Base-by-base conservation (phyloP, 2,797 vertebrate species). In the Lophura swinhoii region DNA sequence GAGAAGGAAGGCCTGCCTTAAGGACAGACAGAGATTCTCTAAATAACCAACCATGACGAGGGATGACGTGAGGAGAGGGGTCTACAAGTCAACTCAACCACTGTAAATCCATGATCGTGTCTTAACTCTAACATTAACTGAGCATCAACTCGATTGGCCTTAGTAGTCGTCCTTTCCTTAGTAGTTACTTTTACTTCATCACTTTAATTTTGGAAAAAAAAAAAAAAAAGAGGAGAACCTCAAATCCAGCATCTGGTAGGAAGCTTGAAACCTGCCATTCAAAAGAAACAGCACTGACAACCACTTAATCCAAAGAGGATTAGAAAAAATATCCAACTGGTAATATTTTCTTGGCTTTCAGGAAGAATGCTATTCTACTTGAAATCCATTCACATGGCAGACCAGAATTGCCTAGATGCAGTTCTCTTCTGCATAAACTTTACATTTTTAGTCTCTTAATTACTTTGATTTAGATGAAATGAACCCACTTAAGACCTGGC, bases 381-480 rank as follows among this genome's bases (percentile, higher is more conserved):
- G 56, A 92, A 92, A 91, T 59, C 79, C 70, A 58, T 75, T 91
- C 55, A 51, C 39, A 75, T 69, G 63, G 59, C 84, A 93, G 63
- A 73, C n/a, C 41, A 92, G 79, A 91, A 87, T 29, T 93, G 90
- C 82, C 75, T 74, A 49, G 46, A 84, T 53, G 49, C 18, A 64
- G 35, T 68, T 76, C 79, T 82, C 77, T 84, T 59, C 58, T 80
- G 58, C 44, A 87, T 71, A 84, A 95, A 92, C 93, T 82, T 96
- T 59, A 93, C 71, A 90, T 88, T 96, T 95, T 95, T 91, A 84
- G 94, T 88, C 85, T 88, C 80, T 92, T 93, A 96, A 95, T 96
- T 96, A 96, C 93, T 94, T 94, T 91, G 83, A 84, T 93, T 96
- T 93, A 92, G 93, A 91, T 29, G 92, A 95, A 96, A 94, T 77